These are phyloP conservation scores for Megastigmus dorsalis DNA, from an alignment of 2,888 invertebrate genomes.

Conservation along the genomic window DNA sequence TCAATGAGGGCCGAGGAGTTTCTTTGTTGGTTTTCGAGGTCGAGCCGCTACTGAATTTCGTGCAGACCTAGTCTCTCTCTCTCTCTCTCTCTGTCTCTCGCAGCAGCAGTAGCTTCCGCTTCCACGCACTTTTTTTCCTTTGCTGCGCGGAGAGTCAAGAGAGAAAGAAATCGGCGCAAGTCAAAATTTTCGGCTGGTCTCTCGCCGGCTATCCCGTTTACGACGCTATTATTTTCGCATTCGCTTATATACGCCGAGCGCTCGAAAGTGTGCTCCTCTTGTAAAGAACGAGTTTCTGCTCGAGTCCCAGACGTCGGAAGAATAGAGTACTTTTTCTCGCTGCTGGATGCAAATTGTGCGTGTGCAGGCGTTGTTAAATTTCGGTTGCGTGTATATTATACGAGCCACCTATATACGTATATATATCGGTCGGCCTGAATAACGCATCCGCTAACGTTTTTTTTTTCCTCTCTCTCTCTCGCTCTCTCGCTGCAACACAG, in stretches of 20 bases:
- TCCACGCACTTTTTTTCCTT: conserved; percentile 39
- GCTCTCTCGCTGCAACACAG: too few relatives aligned
- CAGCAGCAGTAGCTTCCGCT: conserved; percentile 13
- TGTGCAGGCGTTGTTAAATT: background rate
- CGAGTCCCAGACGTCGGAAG: too few relatives aligned
- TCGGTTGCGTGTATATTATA: too few relatives aligned
- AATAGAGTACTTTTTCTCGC: conserved; percentile 8
- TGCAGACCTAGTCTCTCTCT: background rate
- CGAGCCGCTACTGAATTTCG: conserved; percentile 28
- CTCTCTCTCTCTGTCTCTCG: background rate
- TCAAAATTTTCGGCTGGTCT: conserved; percentile 13
- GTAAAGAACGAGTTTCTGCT: background rate
- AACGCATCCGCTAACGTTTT: too few relatives aligned
- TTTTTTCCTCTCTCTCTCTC: too few relatives aligned
- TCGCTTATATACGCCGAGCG: background rate
- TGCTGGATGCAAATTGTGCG: background rate
- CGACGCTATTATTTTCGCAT: conserved; percentile 32
- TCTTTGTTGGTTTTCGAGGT: conserved; percentile 38
- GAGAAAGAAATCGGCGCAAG: conserved; percentile 19
- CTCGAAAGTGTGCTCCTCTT: background rate
- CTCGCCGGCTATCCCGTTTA: conserved; percentile 2
- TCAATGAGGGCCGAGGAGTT: conserved; percentile 12
- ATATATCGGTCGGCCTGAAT: too few relatives aligned
- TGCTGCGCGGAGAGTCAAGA: too few relatives aligned
- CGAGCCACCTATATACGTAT: too few relatives aligned